Conservation (phyloP, 2,888 invertebrate species). For the Cantharis flavilabris region DNA sequence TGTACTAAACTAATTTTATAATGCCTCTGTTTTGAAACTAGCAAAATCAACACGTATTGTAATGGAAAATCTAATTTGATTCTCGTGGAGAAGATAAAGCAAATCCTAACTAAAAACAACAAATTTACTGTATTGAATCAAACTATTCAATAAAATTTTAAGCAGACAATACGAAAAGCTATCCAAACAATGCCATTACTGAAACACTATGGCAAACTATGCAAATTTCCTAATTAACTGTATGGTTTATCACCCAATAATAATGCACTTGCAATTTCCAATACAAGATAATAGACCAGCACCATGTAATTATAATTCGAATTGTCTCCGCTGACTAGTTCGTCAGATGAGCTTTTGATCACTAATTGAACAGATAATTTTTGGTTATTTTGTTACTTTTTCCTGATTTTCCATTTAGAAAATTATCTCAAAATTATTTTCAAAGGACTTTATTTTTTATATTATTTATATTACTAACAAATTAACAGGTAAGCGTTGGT, state of each 20-base stretch:
- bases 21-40: conserved; percentile 7
- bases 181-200: conserved; percentile 13
- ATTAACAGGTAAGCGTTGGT: no score
- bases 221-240: conserved; percentile 36
- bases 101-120: conserved; percentile 8
- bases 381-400: no score
- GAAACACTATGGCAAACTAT: conserved; percentile 31
- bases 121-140: neutral
- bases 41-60: conserved; percentile 18
- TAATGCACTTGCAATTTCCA: conserved; percentile 31
- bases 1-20: conserved; percentile 12
- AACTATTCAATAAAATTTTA: conserved; percentile 10
- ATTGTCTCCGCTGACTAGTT: conserved; percentile 16
- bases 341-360: neutral
- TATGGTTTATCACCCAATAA: conserved; percentile 32
- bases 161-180: neutral
- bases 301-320: conserved; percentile 14
- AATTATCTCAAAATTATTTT: no score
- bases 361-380: neutral
- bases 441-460: no score
- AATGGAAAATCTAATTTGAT: conserved; percentile 15
- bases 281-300: conserved; percentile 21
- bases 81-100: neutral
- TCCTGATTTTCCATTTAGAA: no score
- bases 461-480: no score